Evolutionary conservation across 2,888 invertebrate species (phyloP), one percentile per base, ranked within the genome.

Genomic region (Nymphalis urticae): DNA sequence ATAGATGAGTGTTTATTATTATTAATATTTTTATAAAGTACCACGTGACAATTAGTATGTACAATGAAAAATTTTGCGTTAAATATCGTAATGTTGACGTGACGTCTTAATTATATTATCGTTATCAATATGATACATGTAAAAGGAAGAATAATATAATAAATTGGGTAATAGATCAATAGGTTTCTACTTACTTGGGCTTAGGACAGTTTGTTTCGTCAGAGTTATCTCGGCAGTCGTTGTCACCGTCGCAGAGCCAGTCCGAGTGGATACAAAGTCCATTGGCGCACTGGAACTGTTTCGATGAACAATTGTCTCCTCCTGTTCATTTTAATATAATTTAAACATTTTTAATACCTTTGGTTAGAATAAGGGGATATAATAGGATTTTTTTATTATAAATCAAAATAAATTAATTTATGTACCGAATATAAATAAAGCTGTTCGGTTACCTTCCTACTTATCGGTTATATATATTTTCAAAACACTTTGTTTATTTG

Each of bases 221-320:
- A 0, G 96, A 95, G 80, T 94, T 95, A 80, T 97, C 97, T 64
- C 95, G 95, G 80, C 97, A 97, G 82, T 97, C 97, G 82, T 96
- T 95, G 80, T 96, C 96, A 0, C 95, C 95, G 71, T 97, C 97
- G 82, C 97, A 97, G 7, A 95, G 89, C 96, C 96, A 96, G 21
- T 93, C 93, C 73, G 94, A 94, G 68, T 95, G 95, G 72, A 97
- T 95, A 83, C 97, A 97, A 56, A 95, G 93, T 0, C 97, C 97
- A 82, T 97, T 97, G 48, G 93, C 92, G 81, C 97, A 97, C 77
- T 95, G 94, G 80, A 96, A 97, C 84, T 97, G 95, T 62, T 96
- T 95, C 0, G 90, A 88, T 0, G 95, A 94, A 82, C 97, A 97
- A 80, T 95, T 95, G 17, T 83, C 82, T 21, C 89, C 81, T 42